Evolutionary conservation across 2,797 vertebrate species (phyloP).

Genomic region (Peromyscus attwateri): DNA sequence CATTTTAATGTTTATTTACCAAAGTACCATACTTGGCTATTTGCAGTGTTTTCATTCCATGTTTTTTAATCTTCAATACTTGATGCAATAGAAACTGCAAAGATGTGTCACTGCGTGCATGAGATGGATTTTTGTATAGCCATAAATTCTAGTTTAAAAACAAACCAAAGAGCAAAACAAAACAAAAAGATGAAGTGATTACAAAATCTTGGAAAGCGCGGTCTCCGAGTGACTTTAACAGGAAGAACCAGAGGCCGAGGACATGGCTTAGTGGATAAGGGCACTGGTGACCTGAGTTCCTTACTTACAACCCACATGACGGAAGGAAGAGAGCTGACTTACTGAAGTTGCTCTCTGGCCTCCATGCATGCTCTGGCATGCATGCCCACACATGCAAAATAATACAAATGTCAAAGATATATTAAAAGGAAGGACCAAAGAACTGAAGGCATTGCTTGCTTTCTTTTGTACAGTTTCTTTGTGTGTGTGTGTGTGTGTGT

Average conservation of each 20-base stretch:
- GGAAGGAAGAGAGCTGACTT: neutral
- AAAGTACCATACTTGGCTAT: conserved; percentile 62
- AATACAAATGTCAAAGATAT: neutral
- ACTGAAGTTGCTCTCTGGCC: neutral
- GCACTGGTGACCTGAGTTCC: neutral
- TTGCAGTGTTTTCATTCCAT: conserved; percentile 74
- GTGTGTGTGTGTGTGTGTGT: neutral
- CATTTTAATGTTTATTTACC: conserved; percentile 65
- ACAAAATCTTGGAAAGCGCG: neutral
- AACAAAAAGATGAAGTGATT: conserved; percentile 32
- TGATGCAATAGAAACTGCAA: conserved; percentile 81
- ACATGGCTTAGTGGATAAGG: neutral
- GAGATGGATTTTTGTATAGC: conserved; percentile 60
- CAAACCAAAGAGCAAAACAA: neutral
- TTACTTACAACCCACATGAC: neutral
- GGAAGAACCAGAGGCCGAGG: neutral
- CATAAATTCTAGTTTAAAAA: conserved; percentile 67
- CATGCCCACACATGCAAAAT: neutral
- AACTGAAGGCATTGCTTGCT: neutral
- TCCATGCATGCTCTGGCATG: neutral
- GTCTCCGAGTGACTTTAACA: neutral
- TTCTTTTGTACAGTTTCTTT: neutral
- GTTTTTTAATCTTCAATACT: conserved; percentile 79
- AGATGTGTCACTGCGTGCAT: conserved; percentile 78
- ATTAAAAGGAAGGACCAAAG: neutral